Base-by-base conservation (phyloP, 2,888 invertebrate species). In the Torymus auratus region DNA sequence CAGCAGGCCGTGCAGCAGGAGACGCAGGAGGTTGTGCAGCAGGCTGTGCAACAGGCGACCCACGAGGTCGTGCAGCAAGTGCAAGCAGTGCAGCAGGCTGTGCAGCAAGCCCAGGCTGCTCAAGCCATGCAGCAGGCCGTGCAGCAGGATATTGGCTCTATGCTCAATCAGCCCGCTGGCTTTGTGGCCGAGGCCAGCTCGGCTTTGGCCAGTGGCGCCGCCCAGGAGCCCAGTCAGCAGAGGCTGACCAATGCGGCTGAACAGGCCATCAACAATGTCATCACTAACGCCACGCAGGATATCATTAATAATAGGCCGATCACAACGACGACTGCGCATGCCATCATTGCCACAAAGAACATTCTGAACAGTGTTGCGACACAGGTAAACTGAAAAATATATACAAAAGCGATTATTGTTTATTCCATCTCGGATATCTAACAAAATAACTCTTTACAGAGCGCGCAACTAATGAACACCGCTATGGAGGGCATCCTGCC, bases 111-210 rank as follows among this genome's bases (percentile, higher is more conserved):
- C 0, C 91, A 91, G 80, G 91, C 90, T 0, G 91, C 90, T 0
- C 91, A 91, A 68, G 91, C 88, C 0, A 89, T 91, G 89, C 90
- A 91, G 53, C 90, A 91, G 15, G 91, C 90, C 0, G 91, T 91
- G 1, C 90, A 91, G n/a, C 90, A 91, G 79, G 91, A 91, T 67
- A 91, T 91, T 2, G 88, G 89, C 0, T 89, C 89, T 2, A 89
- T 91, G 87, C 80, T 91, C 14, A 89, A 86, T 62, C 90, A 90
- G 58, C 89, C 90, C 0, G 90, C 89, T 0, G 88, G 89, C 3
- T 90, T 91, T 60, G 90, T 91, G 0, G 91, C 88, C 0, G 90
- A 91, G 74, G 91, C 91, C 0, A 91, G 90, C 58, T 90, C 90
- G 0, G 91, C 87, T 0, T 77, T 90, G 2, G 90, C 90, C 0